A percentile compares a stretch with the other conserved stretches of the same genome.
Conservation (phyloP, 2,888 invertebrate genomes). For the Aspidiotus destructor region DNA sequence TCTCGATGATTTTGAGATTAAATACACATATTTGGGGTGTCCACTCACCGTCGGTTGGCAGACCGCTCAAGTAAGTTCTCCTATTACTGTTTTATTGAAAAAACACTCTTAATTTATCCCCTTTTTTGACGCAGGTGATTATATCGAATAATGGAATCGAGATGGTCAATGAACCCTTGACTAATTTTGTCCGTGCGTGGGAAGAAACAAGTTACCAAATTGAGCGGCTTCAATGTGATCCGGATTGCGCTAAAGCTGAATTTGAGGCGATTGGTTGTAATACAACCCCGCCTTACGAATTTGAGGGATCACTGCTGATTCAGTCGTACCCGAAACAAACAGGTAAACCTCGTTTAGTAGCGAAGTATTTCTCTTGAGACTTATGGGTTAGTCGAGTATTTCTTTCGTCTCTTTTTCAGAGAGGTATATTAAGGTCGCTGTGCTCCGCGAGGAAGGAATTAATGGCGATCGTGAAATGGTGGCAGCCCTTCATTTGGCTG, state of each 20-base stretch:
- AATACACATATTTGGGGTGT: too few relatives aligned
- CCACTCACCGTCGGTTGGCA: too few relatives aligned
- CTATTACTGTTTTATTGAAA: slow-evolving; percentile 9
- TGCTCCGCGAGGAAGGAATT: slow-evolving; percentile 90
- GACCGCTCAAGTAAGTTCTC: slow-evolving; percentile 44
- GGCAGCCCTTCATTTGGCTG: slow-evolving; percentile 72
- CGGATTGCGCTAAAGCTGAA: slow-evolving; percentile 69
- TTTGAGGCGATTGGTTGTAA: slow-evolving; percentile 58
- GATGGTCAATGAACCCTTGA: slow-evolving; percentile 22
- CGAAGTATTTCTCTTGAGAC: neutral
- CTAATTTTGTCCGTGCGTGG: slow-evolving; percentile 50
- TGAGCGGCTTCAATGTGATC: slow-evolving; percentile 74
- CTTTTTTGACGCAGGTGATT: slow-evolving; percentile 29
- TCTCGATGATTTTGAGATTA: too few relatives aligned
- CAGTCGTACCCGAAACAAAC: neutral
- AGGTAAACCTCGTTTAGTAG: too few relatives aligned
- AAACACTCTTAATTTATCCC: too few relatives aligned
- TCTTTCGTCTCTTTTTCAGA: slow-evolving; percentile 35
- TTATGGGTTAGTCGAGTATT: neutral
- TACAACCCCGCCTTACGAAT: slow-evolving; percentile 57
- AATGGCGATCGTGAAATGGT: slow-evolving; percentile 99
- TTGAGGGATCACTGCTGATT: neutral
- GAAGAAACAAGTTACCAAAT: slow-evolving; percentile 89
- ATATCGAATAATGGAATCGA: slow-evolving; percentile 15
- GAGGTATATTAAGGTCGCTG: slow-evolving; percentile 62